Percentiles rank a stretch among this genome's conserved stretches.
These are phyloP conservation scores for Leptobrachium ailaonicum DNA, from an alignment of 2,113 vertebrate genomes.

Conservation along the genomic window DNA sequence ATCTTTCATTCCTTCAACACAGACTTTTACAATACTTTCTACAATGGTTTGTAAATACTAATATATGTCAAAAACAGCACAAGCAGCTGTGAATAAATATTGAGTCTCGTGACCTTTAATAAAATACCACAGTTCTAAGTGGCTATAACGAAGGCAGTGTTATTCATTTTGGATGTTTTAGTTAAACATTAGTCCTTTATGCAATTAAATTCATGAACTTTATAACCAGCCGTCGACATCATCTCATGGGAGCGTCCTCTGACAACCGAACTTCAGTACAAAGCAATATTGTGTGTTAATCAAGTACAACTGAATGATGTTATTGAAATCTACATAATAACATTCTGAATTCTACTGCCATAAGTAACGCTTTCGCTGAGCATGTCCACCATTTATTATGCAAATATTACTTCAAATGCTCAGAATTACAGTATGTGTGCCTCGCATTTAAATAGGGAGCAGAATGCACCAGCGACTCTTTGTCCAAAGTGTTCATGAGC, in stretches of 20 bases:
- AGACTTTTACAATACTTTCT: too few relatives aligned
- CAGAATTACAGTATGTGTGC: slow-evolving; percentile 7
- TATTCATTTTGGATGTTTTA: slow-evolving; percentile 21
- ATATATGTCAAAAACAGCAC: slow-evolving; percentile 4
- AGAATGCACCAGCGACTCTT: slow-evolving; percentile 30
- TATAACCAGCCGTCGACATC: slow-evolving; percentile 3
- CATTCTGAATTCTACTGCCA: slow-evolving; percentile 24
- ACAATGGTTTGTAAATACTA: not conserved
- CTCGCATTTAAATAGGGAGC: slow-evolving; percentile 33
- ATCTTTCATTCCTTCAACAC: too few relatives aligned
- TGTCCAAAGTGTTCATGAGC: slow-evolving; percentile 22
- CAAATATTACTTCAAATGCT: slow-evolving; percentile 45
- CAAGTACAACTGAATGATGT: slow-evolving; percentile 37
- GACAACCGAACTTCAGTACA: slow-evolving; percentile 15
- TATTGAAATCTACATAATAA: slow-evolving; percentile 44
- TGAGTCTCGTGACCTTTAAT: slow-evolving; percentile 30
- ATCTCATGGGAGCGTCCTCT: slow-evolving; percentile 40
- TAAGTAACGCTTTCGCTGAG: slow-evolving; percentile 31
- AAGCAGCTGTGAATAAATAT: slow-evolving; percentile 21
- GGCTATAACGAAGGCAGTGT: slow-evolving; percentile 20
- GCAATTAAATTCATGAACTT: slow-evolving; percentile 49
- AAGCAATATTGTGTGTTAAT: slow-evolving; percentile 27
- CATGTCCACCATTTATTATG: slow-evolving; percentile 48
- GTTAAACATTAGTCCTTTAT: slow-evolving; percentile 47
- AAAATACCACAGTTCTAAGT: slow-evolving; percentile 26